Evolutionary conservation across 2,113 vertebrate species (phyloP), one percentile per base, ranked within the genome.

Genomic region (Cavia porcellus): DNA sequence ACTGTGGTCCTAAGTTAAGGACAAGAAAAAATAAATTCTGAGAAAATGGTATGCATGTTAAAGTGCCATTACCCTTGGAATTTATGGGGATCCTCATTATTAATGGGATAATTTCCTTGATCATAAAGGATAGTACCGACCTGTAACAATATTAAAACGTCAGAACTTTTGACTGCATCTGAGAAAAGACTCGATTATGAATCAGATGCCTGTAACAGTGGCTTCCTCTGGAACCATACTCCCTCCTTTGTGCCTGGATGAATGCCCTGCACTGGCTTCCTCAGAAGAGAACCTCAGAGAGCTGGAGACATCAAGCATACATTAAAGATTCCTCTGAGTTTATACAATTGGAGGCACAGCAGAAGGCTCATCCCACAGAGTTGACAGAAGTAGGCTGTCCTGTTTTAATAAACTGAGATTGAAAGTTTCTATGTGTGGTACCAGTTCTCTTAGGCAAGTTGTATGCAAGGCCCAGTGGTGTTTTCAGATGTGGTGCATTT

Each of bases 281-380:
- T 64, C 52, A 86, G 45, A 82, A 20, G 35, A 89, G 64, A 35
- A n/a, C 7, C 45, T 19, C 15, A 13, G 17, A 66, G n/a, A 59
- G n/a, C 9, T 32, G 19, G 88, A 92, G 45, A 45, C 66, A 88
- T 45, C 35, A 90, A 89, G 55, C 17, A 52, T 19, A 77, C 50
- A n/a, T 94, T 80, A 59, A 84, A 88, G 66, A 82, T 57, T 84
- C 15, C 20, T 68, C 66, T 94, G 62, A 25, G 61, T 85, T 88
- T 77, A 35, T 32, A 42, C 64, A 81, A 89, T 25, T 17, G 57
- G 81, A 95, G 62, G 28, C 4, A 0, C 35, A 61, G 7, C 24
- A 68, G 30, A 74, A 42, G 1, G 5, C 10, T 75, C 25, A 62
- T 68, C 13, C 28, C 50, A 93, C 28, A 64, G 62, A 85, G 38